phyloP scores from a whole-genome alignment of 2,113 vertebrate genomes.

The Hypomesus transpacificus region DNA sequence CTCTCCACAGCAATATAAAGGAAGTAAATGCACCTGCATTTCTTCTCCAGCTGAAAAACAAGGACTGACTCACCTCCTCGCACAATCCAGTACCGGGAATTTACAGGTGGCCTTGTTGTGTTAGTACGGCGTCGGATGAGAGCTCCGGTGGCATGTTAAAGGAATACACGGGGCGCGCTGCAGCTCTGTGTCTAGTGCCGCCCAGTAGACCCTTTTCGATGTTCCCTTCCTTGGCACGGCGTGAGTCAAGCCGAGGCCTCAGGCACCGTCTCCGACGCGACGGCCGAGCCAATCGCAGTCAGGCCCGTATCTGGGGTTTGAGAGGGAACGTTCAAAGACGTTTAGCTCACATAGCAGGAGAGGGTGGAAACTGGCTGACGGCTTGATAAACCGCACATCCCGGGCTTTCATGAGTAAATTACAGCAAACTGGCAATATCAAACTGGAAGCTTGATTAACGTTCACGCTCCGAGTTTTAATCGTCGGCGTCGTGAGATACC shows the following conservation, averaged over 20 bases:
- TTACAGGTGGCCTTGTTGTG: too few relatives aligned
- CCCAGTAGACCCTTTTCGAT: not conserved
- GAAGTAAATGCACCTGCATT: too few relatives aligned
- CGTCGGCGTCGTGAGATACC: slow-evolving; percentile 37
- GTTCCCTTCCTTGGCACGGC: slow-evolving; percentile 9
- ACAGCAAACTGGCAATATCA: slow-evolving; percentile 45
- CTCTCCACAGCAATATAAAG: slow-evolving; percentile 16
- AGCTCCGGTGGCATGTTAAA: too few relatives aligned
- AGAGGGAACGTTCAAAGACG: slow-evolving; percentile 44
- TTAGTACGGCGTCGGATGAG: too few relatives aligned
- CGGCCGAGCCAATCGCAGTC: slow-evolving; percentile 48
- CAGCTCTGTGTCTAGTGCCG: not conserved
- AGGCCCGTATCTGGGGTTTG: slow-evolving; percentile 46
- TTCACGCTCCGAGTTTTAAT: slow-evolving; percentile 53
- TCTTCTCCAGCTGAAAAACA: too few relatives aligned
- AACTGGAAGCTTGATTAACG: slow-evolving; percentile 57
- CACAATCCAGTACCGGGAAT: too few relatives aligned
- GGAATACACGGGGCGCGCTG: too few relatives aligned
- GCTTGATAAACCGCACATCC: slow-evolving; percentile 52
- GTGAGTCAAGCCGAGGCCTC: slow-evolving; percentile 40
- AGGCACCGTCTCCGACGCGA: slow-evolving; percentile 49
- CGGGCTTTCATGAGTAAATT: slow-evolving; percentile 44
- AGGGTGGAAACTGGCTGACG: slow-evolving; percentile 42
- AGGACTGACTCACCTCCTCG: too few relatives aligned
- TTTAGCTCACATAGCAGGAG: slow-evolving; percentile 39